Percentiles rank a stretch among this genome's conserved stretches.
phyloP scores from a whole-genome alignment of 2,113 vertebrate species.

The Perca flavescens region DNA sequence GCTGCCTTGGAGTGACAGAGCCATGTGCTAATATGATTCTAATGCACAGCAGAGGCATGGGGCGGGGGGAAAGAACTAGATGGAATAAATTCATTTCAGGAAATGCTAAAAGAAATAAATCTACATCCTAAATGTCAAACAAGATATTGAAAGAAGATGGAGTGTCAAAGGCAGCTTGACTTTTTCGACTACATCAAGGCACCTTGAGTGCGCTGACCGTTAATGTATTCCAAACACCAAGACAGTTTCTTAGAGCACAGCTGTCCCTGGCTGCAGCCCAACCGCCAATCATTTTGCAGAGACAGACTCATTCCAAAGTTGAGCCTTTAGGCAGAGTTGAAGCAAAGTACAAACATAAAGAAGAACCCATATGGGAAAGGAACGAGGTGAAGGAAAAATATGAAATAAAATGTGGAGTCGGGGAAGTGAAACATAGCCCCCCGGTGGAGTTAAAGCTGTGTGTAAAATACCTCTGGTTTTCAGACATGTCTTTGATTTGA shows the following conservation, averaged over 20 bases:
- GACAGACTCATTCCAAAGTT: constrained; percentile 65
- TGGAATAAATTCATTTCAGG: constrained; percentile 64
- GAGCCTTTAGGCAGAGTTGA: constrained; percentile 65
- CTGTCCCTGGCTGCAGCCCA: constrained; percentile 63
- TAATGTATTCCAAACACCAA: constrained; percentile 67
- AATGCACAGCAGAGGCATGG: constrained; percentile 38
- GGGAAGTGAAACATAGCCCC: constrained; percentile 56
- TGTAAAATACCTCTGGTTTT: constrained; percentile 65
- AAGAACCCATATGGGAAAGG: constrained; percentile 60
- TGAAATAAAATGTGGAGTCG: constrained; percentile 52
- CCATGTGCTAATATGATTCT: constrained; percentile 62
- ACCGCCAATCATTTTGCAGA: constrained; percentile 67
- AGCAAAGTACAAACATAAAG: constrained; percentile 66
- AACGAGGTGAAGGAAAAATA: constrained; percentile 35
- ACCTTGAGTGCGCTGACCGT: constrained; percentile 53
- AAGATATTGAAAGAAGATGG: constrained; percentile 67
- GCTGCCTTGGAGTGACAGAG: constrained; percentile 68
- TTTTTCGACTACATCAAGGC: constrained; percentile 63
- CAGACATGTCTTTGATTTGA: constrained; percentile 57
- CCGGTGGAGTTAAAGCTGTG: constrained; percentile 50
- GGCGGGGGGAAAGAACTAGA: constrained; percentile 43
- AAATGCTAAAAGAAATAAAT: constrained; percentile 63
- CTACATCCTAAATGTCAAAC: constrained; percentile 72
- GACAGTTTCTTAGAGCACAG: constrained; percentile 60
- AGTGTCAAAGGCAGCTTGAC: constrained; percentile 63